Evolutionary conservation across 2,113 vertebrate genomes (phyloP).

Genomic region (Pelmatolapia mariae): DNA sequence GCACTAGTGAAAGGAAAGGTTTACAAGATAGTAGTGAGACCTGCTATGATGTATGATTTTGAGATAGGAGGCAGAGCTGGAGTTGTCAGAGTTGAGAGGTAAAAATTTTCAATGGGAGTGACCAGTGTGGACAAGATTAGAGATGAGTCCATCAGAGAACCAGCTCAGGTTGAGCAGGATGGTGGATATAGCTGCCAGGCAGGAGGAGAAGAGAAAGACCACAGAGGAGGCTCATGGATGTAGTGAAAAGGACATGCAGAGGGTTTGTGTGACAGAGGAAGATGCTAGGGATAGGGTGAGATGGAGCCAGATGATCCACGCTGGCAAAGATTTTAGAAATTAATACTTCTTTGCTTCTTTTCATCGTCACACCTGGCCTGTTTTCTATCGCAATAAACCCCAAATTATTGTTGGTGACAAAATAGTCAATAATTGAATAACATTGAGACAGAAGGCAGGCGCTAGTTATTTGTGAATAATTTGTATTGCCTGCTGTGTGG

Average conservation of each 20-base stretch:
- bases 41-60: neutral
- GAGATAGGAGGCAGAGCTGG: neutral
- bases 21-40: neutral
- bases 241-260: neutral
- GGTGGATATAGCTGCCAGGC: neutral
- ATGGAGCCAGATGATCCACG: neutral
- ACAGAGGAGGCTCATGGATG: neutral
- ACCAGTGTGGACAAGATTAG: neutral
- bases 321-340: neutral
- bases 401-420: neutral
- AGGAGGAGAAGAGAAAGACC: neutral
- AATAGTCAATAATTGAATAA: neutral
- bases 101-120: neutral
- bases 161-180: neutral
- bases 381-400: rapidly evolving
- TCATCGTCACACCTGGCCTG: neutral
- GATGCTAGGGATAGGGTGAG: neutral
- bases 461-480: neutral
- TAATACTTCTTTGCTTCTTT: neutral
- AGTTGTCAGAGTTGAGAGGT: neutral
- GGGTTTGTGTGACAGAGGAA: neutral
- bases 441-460: neutral
- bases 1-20: neutral
- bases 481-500: neutral
- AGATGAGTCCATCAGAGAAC: neutral